Percentiles rank a stretch among this genome's conserved stretches.
Evolutionary conservation across 2,113 vertebrate genomes (phyloP).

Genomic region (Brachypteracias leptosomus): DNA sequence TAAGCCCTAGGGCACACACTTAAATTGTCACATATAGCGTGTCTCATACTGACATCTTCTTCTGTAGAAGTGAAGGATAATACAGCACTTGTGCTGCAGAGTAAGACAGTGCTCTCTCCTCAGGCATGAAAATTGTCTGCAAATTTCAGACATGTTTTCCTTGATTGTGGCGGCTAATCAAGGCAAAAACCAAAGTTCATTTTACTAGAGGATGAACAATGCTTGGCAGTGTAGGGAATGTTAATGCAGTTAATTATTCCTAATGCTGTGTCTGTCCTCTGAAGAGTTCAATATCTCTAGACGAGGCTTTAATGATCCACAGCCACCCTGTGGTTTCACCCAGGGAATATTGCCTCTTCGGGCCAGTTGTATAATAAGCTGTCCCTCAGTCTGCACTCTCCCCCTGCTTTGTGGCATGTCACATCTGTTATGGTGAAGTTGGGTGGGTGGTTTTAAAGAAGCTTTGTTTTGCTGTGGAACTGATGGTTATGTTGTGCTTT

Average conservation of each 20-base stretch:
- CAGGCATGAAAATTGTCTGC: constrained; percentile 47
- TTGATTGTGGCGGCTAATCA: constrained; percentile 60
- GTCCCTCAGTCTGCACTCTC: not conserved
- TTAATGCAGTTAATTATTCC: constrained; percentile 82
- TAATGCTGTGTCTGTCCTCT: constrained; percentile 63
- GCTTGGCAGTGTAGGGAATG: constrained; percentile 50
- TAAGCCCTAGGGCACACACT: constrained; percentile 65
- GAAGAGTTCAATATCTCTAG: constrained; percentile 64
- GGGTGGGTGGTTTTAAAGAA: constrained; percentile 67
- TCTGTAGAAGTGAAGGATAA: constrained; percentile 60
- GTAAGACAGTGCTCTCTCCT: constrained; percentile 51
- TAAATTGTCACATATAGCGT: constrained; percentile 68
- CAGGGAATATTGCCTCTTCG: constrained; percentile 73
- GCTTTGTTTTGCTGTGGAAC: constrained; percentile 51
- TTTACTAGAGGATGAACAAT: constrained; percentile 56
- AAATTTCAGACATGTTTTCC: constrained; percentile 69
- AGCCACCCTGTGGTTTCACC: constrained; percentile 55
- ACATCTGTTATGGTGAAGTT: constrained; percentile 42
- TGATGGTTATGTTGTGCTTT: not conserved
- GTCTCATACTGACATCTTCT: constrained; percentile 65
- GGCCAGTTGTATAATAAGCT: constrained; percentile 71
- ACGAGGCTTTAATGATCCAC: constrained; percentile 69
- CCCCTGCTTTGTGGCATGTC: not conserved
- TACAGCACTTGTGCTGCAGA: constrained; percentile 51
- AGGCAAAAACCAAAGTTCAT: constrained; percentile 64